Evolutionary conservation across 2,888 invertebrate genomes (phyloP), one percentile per base, ranked within the genome.

Genomic region (Arrhopalites spinosus): DNA sequence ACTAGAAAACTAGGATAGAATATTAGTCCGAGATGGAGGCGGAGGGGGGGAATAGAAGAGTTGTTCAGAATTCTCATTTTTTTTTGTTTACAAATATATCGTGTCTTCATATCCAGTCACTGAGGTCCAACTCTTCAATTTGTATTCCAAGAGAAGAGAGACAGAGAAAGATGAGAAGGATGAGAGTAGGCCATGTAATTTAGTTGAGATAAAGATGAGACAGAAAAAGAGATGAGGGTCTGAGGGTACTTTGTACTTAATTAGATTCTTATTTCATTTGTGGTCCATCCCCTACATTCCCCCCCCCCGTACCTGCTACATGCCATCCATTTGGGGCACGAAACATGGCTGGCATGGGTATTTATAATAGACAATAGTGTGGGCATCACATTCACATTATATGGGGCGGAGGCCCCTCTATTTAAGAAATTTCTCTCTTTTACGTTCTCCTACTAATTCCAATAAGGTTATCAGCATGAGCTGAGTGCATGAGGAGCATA

Each of bases 201-300:
- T 20, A 20, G 53, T 53, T n/a, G 8, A 53, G n/a, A 53, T 5
- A 68, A 56, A 15, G 36, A 15, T 27, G 8, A 64, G 15, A 68
- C 15, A 3, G 20, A 30, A 56, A 69, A 17, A 69, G n/a, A 29
- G 43, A 69, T 56, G 69, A 27, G 29, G 69, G 56, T n/a, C 5
- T 47, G 64, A 61, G 72, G 47, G 64, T 64, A 45, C 63, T 25
- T 43, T 45, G 59, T 27, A 45, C 47, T 72, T 72, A 72, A 72
- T 72, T 72, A 72, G 72, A 72, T 72, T 72, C 72, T 72, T 64
- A 72, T 72, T 72, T 72, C 72, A 72, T 72, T 72, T 72, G 47
- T 47, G 64, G 63, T 64, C 25, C 47, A 63, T 50, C 27, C 66
- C 43, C 36, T 11, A 17, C 43, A 36, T 36, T 43, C 43, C 43